Conservation (phyloP, 2,113 vertebrate species). For the Smithornis capensis region DNA sequence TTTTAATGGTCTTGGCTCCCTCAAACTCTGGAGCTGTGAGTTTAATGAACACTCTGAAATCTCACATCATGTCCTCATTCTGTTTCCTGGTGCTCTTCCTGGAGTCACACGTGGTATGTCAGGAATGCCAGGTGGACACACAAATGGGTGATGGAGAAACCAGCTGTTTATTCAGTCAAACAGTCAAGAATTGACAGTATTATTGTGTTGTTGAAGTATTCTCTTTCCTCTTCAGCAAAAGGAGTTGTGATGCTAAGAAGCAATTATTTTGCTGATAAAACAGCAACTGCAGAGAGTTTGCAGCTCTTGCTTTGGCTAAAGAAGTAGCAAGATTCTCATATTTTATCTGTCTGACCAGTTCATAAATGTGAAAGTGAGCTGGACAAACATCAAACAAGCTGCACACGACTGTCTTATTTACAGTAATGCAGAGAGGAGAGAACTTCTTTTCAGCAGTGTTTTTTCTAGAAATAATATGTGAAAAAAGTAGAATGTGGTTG, state of each 20-base stretch:
- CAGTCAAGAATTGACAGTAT: not conserved
- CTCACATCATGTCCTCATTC: not conserved
- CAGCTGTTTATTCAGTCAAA: not conserved
- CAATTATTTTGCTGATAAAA: not conserved
- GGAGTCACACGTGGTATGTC: not conserved
- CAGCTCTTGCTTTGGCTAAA: not conserved
- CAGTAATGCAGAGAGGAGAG: not conserved
- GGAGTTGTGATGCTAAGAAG: not conserved
- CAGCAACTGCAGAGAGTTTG: not conserved
- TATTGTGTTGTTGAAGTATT: not conserved
- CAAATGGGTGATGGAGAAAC: not conserved
- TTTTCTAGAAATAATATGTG: not conserved
- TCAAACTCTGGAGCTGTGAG: not conserved
- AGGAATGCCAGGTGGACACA: fast-evolving
- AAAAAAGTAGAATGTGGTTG: not conserved
- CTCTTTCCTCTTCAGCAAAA: not conserved
- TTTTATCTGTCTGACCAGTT: not conserved
- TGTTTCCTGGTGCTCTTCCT: not conserved
- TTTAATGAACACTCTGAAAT: not conserved
- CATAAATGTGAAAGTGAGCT: not conserved
- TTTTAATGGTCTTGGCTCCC: not conserved
- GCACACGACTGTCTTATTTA: not conserved
- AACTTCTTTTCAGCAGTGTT: not conserved
- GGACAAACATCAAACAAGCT: not conserved
- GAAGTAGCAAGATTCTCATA: not conserved